phyloP scores from a whole-genome alignment of 2,113 vertebrate species.

The Donacobius atricapilla region DNA sequence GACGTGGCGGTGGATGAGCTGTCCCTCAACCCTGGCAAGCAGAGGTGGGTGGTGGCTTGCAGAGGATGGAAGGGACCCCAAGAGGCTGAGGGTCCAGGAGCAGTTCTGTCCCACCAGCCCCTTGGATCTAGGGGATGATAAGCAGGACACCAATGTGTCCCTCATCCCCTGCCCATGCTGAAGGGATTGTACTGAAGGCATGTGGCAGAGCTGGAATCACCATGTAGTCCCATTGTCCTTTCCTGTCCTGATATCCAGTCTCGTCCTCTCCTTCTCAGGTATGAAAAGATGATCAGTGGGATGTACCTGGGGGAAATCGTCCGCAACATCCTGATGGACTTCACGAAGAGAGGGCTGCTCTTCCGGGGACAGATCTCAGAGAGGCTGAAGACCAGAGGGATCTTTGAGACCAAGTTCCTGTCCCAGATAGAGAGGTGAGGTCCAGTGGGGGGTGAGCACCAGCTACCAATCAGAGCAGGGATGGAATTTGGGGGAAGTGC shows the following conservation, averaged over 20 bases:
- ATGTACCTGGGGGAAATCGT: slow-evolving; percentile 98
- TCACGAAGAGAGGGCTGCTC: slow-evolving; percentile 88
- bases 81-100: not conserved
- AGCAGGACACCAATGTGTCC: accelerated
- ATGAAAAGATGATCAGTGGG: slow-evolving; percentile 98
- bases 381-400: slow-evolving; percentile 88
- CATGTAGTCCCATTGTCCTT: not conserved
- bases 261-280: slow-evolving; percentile 69
- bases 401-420: slow-evolving; percentile 96
- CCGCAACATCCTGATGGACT: slow-evolving; percentile 89
- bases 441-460: not conserved
- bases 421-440: slow-evolving; percentile 94
- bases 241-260: not conserved
- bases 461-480: not conserved
- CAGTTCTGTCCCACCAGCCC: not conserved
- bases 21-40: slow-evolving; percentile 85
- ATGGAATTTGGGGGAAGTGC: accelerated
- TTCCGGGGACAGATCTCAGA: slow-evolving; percentile 93
- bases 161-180: not conserved
- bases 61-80: not conserved
- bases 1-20: slow-evolving; percentile 83
- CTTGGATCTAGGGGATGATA: not conserved
- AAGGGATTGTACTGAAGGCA: not conserved
- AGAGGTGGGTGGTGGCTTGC: slow-evolving; percentile 75
- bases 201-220: not conserved